These are phyloP conservation scores for Paralichthys olivaceus DNA, from an alignment of 2,113 vertebrate genomes.

Conservation along the genomic window DNA sequence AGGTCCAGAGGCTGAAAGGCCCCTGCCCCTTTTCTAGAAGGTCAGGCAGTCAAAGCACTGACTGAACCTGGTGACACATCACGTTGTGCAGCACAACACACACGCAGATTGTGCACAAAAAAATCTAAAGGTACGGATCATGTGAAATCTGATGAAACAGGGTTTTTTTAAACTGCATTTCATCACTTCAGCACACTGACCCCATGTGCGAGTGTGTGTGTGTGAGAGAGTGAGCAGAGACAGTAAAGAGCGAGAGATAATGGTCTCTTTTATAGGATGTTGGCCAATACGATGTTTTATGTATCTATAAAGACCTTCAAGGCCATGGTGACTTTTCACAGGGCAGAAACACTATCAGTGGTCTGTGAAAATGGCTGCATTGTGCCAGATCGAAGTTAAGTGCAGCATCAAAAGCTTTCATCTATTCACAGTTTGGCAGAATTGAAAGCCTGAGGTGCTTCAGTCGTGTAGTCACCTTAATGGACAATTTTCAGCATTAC, in stretches of 20 bases:
- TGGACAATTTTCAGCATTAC: constrained; percentile 49
- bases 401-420: constrained; percentile 59
- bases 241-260: constrained; percentile 50
- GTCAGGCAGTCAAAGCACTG: background rate
- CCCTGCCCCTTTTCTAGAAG: background rate
- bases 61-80: background rate
- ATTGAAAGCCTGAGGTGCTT: constrained; percentile 51
- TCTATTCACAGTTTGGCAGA: constrained; percentile 56
- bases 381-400: constrained; percentile 57
- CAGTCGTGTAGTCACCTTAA: constrained; percentile 43
- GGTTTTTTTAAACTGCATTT: constrained; percentile 22
- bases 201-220: constrained; percentile 14
- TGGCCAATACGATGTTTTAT: constrained; percentile 74
- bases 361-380: constrained; percentile 43
- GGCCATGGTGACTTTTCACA: constrained; percentile 65
- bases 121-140: background rate
- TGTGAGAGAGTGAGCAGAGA: background rate
- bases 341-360: constrained; percentile 45
- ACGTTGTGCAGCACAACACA: background rate
- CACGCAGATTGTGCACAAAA: background rate
- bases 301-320: constrained; percentile 73
- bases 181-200: constrained; percentile 35
- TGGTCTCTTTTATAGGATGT: constrained; percentile 69
- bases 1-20: too few relatives aligned
- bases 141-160: constrained; percentile 21